phyloP scores from a whole-genome alignment of 2,113 vertebrate species.

The Erinaceus europaeus region DNA sequence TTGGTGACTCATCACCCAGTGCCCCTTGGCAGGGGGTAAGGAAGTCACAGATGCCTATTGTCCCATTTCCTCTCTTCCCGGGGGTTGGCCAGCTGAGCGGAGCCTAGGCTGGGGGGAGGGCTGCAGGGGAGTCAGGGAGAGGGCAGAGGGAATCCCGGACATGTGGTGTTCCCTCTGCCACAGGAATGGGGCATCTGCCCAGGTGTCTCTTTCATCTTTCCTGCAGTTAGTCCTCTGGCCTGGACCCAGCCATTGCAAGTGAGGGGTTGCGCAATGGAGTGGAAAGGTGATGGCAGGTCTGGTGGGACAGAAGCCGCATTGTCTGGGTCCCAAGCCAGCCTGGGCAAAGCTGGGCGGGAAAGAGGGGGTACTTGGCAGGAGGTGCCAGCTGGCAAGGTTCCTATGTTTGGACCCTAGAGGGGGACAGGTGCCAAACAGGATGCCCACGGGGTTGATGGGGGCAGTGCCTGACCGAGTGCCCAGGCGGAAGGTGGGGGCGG shows the following conservation, averaged over 20 bases:
- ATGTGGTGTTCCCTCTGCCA: neutral
- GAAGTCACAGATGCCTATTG: constrained; percentile 39
- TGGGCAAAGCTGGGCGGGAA: constrained; percentile 25
- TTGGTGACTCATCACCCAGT: neutral
- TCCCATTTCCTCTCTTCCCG: neutral
- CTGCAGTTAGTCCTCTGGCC: neutral
- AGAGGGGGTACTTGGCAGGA: constrained; percentile 49
- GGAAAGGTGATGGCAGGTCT: constrained; percentile 56
- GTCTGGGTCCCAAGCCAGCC: constrained; percentile 47
- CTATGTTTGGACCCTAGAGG: neutral
- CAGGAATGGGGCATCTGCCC: neutral
- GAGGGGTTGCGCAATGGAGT: constrained; percentile 40
- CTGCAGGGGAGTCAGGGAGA: neutral
- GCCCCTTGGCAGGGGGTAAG: constrained; percentile 44
- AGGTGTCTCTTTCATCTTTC: constrained; percentile 22
- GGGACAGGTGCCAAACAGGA: constrained; percentile 45
- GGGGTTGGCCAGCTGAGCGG: neutral
- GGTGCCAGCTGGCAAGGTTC: constrained; percentile 49
- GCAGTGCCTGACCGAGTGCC: neutral
- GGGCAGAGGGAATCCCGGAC: neutral
- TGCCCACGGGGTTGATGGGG: neutral
- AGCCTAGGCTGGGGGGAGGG: neutral
- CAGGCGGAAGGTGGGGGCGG: neutral
- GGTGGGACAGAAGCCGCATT: constrained; percentile 67
- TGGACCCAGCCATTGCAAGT: neutral